phyloP scores from a whole-genome alignment of 30 jellyfish, hydroid and myxozoan genomes.

The Hydractinia echinata region DNA sequence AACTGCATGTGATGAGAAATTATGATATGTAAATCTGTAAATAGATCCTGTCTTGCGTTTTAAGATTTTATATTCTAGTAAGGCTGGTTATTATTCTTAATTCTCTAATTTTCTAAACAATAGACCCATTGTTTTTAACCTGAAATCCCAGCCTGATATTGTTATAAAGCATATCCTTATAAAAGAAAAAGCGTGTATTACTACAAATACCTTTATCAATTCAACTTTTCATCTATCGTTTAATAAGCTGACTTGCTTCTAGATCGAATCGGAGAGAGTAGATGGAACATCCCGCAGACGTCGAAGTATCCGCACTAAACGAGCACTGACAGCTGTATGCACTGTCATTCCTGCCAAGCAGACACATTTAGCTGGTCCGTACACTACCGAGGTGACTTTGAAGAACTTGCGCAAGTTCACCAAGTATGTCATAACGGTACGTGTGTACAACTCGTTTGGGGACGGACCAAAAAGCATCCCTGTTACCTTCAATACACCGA shows the following conservation, averaged over 20 bases:
- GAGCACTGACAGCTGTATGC: constrained; percentile 31
- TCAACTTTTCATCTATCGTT: no score
- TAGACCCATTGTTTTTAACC: no score
- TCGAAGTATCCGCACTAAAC: constrained; percentile 17
- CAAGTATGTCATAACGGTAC: constrained; percentile 52
- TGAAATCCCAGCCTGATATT: no score
- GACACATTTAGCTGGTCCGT: constrained; percentile 45
- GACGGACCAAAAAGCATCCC: constrained; percentile 78
- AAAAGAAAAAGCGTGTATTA: no score
- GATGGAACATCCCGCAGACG: constrained; percentile 22
- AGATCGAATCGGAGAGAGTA: constrained; percentile 29
- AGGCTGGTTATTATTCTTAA: no score
- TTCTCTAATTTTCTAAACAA: no score
- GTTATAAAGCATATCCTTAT: no score
- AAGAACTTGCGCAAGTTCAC: constrained; percentile 51
- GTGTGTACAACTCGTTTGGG: constrained; percentile 74
- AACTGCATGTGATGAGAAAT: no score
- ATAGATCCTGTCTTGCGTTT: no score
- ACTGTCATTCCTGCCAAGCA: constrained; percentile 18
- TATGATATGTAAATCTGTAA: no score
- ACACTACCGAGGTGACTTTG: constrained; percentile 49
- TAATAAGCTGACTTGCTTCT: neutral
- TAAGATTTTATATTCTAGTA: no score
- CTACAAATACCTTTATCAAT: no score
- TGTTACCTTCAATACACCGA: constrained; percentile 49